These are phyloP conservation scores for Lepilemur septentrionalis DNA, from an alignment of 2,797 vertebrate genomes.

Conservation along the genomic window DNA sequence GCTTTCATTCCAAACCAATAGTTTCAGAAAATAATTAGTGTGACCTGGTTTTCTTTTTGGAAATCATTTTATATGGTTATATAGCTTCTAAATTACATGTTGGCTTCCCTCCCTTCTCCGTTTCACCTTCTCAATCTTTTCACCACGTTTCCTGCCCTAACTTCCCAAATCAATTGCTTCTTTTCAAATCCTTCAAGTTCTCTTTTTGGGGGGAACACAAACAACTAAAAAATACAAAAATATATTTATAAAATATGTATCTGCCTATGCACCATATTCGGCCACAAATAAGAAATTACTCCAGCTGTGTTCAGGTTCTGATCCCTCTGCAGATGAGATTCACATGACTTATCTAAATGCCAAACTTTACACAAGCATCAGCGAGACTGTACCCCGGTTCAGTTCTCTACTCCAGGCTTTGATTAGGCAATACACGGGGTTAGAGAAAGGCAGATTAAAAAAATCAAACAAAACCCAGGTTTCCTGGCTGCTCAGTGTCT, in stretches of 20 bases:
- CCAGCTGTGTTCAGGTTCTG: background rate
- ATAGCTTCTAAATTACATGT: background rate
- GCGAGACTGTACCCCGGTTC: background rate
- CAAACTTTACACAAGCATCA: background rate
- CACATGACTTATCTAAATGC: background rate
- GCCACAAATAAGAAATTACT: background rate
- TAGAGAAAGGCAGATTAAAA: background rate
- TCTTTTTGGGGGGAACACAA: background rate
- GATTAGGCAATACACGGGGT: background rate
- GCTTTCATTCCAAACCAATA: slow-evolving; percentile 32
- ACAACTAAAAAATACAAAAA: background rate
- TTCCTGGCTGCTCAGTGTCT: background rate
- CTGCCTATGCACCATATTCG: fast-evolving
- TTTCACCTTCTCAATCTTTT: background rate
- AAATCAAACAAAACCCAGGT: background rate
- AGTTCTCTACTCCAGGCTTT: background rate
- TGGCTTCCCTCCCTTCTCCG: background rate
- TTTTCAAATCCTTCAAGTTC: background rate
- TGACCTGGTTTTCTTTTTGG: slow-evolving; percentile 20
- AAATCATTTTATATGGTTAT: background rate
- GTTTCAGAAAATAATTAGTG: slow-evolving; percentile 34
- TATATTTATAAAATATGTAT: background rate
- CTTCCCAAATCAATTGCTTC: background rate
- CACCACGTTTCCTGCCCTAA: background rate
- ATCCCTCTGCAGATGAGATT: background rate